These are phyloP conservation scores for Austrolebias charrua DNA, from an alignment of 2,797 vertebrate genomes.

Conservation along the genomic window DNA sequence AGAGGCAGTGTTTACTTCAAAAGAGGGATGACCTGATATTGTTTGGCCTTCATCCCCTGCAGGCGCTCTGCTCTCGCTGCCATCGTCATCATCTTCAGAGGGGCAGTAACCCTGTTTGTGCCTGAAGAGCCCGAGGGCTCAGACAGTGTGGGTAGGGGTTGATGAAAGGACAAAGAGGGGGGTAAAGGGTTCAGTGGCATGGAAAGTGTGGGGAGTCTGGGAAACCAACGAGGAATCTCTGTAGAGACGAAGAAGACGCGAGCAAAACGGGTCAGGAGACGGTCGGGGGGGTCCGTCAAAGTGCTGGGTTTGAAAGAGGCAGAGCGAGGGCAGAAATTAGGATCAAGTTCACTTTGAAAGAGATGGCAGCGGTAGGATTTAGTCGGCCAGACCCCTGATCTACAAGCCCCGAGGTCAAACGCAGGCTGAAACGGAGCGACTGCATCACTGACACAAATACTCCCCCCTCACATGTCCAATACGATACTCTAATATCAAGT, in stretches of 20 bases:
- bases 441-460: conserved; percentile 27
- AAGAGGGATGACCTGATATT: conserved; percentile 26
- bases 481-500: conserved; percentile 7
- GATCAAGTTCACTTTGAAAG: conserved; percentile 40
- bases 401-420: conserved; percentile 42
- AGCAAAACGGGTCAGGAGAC: conserved; percentile 34
- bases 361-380: conserved; percentile 19
- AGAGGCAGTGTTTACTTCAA: conserved; percentile 21
- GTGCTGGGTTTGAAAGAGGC: conserved; percentile 46
- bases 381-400: conserved; percentile 43
- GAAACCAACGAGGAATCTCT: conserved; percentile 33
- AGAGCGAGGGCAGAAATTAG: conserved; percentile 10
- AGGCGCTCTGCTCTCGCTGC: conserved; percentile 20
- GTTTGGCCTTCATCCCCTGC: conserved; percentile 33
- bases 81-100: conserved; percentile 33
- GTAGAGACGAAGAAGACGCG: conserved; percentile 33
- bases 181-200: conserved; percentile 38
- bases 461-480: conserved; percentile 4
- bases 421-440: conserved; percentile 21
- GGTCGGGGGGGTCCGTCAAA: conserved; percentile 24
- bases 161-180: conserved; percentile 21
- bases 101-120: conserved; percentile 38
- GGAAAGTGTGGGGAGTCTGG: conserved; percentile 20
- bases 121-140: conserved; percentile 49
- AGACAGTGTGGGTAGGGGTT: conserved; percentile 18